These are phyloP conservation scores for Pseudoatta argentina DNA, from an alignment of 1,140 invertebrate genomes.

Conservation along the genomic window DNA sequence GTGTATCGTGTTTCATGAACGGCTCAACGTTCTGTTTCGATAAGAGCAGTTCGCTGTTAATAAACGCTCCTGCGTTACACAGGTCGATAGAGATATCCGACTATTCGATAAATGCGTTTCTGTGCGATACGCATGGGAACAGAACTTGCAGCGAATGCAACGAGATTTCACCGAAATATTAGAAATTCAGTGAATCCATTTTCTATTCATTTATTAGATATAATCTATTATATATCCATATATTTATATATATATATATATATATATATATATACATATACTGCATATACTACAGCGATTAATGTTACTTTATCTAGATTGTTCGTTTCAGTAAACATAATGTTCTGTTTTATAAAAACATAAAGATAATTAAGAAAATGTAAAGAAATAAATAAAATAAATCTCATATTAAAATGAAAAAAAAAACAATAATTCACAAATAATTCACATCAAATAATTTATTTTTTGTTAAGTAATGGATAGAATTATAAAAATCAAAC, in stretches of 20 bases:
- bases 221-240: not conserved
- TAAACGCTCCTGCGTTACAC: slow-evolving; percentile 67
- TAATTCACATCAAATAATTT: not conserved
- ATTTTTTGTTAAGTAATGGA: slow-evolving; percentile 8
- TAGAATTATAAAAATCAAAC: slow-evolving; percentile 41
- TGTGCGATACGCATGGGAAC: slow-evolving; percentile 48
- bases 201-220: not conserved
- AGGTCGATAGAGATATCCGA: slow-evolving; percentile 29
- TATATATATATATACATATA: too few relatives aligned
- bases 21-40: slow-evolving; percentile 67
- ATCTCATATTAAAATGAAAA: not conserved
- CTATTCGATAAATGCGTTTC: slow-evolving; percentile 58
- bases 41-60: slow-evolving; percentile 74
- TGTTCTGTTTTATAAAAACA: not conserved
- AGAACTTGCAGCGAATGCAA: slow-evolving; percentile 59
- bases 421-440: not conserved
- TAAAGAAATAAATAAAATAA: not conserved
- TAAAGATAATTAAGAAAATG: not conserved
- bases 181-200: slow-evolving; percentile 11
- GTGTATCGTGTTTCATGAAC: slow-evolving; percentile 62
- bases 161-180: slow-evolving; percentile 53
- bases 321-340: not conserved
- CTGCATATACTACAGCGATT: not conserved
- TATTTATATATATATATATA: too few relatives aligned
- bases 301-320: not conserved